Conservation (phyloP, 23 tunicate genomes). For the Styela clava region DNA sequence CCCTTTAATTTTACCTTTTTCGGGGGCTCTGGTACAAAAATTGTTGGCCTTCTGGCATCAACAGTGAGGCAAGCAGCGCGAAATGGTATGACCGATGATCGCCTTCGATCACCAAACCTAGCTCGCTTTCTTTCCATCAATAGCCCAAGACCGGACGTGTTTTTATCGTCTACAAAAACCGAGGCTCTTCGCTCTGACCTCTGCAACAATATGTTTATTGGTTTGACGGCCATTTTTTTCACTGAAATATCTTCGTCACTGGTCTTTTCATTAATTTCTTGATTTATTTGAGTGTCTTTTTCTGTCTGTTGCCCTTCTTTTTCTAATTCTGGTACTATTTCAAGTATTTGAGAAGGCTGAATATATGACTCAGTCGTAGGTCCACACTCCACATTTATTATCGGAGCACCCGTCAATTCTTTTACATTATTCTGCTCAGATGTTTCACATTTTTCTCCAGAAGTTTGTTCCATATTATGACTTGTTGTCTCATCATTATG, state of each 20-base stretch:
- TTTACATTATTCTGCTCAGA: neutral
- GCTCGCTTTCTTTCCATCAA: conserved; percentile 38
- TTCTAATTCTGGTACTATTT: neutral
- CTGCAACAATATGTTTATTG: neutral
- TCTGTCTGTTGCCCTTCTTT: neutral
- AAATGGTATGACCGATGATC: conserved; percentile 45
- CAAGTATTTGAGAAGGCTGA: neutral
- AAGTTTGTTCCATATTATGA: neutral
- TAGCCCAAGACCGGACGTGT: neutral
- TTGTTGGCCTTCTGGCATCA: conserved; percentile 37
- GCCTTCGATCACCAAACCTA: conserved; percentile 24
- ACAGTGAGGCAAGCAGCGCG: neutral
- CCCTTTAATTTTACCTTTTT: conserved; percentile 24
- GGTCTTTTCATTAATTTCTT: neutral
- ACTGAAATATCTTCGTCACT: no score
- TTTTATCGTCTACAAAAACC: neutral
- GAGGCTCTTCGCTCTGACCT: neutral
- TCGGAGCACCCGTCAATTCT: neutral
- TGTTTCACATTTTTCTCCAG: no score
- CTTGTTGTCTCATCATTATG: neutral
- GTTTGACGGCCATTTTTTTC: neutral
- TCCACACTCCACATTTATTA: neutral
- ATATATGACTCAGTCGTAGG: neutral
- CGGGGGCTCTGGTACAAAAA: conserved; percentile 26
- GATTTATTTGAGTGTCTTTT: neutral